Percentiles rank a stretch among this genome's conserved stretches.
These are phyloP conservation scores for Dicyrtoma fusca DNA, from an alignment of 2,888 invertebrate species.

Conservation along the genomic window DNA sequence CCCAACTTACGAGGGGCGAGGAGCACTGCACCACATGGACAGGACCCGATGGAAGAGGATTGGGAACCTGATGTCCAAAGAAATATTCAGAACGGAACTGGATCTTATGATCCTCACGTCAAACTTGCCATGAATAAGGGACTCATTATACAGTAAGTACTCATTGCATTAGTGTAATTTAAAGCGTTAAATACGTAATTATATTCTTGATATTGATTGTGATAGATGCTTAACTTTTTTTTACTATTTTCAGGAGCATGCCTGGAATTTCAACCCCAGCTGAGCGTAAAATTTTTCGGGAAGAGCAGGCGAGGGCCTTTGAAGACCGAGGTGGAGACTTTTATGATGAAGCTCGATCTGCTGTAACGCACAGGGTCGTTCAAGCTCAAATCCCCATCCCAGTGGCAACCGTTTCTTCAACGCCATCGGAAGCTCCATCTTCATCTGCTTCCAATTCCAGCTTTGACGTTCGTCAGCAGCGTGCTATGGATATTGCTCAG, in stretches of 20 bases:
- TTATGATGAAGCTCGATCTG: background rate
- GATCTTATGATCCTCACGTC: background rate
- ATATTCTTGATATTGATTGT: background rate
- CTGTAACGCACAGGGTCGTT: too few species aligned
- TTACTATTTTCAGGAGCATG: background rate
- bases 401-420: background rate
- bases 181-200: too few species aligned
- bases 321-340: background rate
- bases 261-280: background rate
- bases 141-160: conserved; percentile 9
- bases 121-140: background rate
- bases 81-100: background rate
- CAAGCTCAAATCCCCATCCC: too few species aligned
- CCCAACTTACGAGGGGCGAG: too few species aligned
- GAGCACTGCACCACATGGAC: too few species aligned
- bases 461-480: background rate
- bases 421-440: background rate
- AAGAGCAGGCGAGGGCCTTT: background rate
- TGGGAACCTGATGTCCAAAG: conserved; percentile 1
- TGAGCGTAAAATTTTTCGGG: background rate
- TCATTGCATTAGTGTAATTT: background rate
- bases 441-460: background rate
- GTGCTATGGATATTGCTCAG: background rate
- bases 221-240: background rate
- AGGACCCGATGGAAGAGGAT: background rate